Percentiles rank a stretch among this genome's conserved stretches.
These are phyloP conservation scores for Dolichopus griseipennis DNA, from an alignment of 2,888 invertebrate species.

Conservation along the genomic window DNA sequence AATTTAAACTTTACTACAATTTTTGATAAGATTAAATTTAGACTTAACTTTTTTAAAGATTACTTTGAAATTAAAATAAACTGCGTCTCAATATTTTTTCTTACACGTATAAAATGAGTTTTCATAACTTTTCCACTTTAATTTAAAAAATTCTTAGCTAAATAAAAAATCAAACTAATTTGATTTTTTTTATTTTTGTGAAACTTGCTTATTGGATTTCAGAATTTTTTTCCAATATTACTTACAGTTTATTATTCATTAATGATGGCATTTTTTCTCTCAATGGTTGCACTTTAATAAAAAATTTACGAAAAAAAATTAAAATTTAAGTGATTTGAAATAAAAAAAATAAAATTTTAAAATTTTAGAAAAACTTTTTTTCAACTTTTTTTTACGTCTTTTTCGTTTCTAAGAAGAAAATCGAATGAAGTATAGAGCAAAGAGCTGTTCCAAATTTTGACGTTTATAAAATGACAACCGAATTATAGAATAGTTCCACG, in stretches of 20 bases:
- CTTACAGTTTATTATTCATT: conserved; percentile 45
- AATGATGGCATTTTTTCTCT: conserved; percentile 41
- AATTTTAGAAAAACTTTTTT: background rate
- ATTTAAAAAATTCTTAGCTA: no score
- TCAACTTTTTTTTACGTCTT: background rate
- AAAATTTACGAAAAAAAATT: background rate
- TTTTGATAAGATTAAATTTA: no score
- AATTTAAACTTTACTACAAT: no score
- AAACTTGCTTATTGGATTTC: background rate
- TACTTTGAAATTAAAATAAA: no score
- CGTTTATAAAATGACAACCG: no score
- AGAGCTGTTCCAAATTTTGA: no score
- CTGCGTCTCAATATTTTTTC: no score
- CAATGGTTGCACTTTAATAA: conserved; percentile 33
- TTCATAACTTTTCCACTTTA: no score
- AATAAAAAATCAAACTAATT: background rate
- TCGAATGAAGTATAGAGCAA: no score
- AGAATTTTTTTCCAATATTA: conserved; percentile 24
- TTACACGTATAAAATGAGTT: no score
- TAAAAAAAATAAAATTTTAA: background rate
- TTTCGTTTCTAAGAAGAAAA: background rate
- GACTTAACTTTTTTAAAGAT: no score
- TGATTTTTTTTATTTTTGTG: background rate
- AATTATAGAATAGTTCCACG: no score
- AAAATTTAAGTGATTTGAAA: background rate